Evolutionary conservation across 2,797 vertebrate genomes (phyloP).

Genomic region (Falco berigora): DNA sequence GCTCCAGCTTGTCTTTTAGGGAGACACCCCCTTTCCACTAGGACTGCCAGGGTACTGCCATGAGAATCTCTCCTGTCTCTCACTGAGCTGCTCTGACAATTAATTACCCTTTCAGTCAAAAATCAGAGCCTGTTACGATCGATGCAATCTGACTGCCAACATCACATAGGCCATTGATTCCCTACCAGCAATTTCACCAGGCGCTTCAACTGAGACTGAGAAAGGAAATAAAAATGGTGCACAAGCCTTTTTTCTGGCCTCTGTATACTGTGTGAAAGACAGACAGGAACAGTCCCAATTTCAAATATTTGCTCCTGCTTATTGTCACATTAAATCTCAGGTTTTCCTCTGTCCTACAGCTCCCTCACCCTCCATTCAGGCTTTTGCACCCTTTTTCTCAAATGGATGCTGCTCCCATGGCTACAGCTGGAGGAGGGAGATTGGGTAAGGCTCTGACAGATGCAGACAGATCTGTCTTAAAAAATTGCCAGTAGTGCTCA

Average conservation of each 20-base stretch:
- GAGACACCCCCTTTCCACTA: neutral
- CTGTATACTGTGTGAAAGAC: neutral
- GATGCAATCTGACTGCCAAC: neutral
- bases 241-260: neutral
- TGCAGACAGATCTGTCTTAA: neutral
- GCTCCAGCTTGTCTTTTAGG: neutral
- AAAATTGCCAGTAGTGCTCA: neutral
- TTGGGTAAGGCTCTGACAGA: neutral
- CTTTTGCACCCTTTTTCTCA: neutral
- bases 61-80: neutral
- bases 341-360: neutral
- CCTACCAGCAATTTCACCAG: neutral
- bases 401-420: neutral
- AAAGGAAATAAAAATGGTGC: neutral
- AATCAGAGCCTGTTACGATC: neutral
- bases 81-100: neutral
- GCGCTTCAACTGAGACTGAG: neutral
- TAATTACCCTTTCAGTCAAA: neutral
- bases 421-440: neutral
- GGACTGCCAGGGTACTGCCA: rapidly evolving
- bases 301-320: neutral
- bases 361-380: neutral
- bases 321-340: neutral
- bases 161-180: neutral
- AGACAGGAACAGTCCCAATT: neutral